Percentiles rank a stretch among this genome's conserved stretches.
Evolutionary conservation across 53 echinoderm and acorn worm genomes (phyloP).

Genomic region (Echinarachnius parma): DNA sequence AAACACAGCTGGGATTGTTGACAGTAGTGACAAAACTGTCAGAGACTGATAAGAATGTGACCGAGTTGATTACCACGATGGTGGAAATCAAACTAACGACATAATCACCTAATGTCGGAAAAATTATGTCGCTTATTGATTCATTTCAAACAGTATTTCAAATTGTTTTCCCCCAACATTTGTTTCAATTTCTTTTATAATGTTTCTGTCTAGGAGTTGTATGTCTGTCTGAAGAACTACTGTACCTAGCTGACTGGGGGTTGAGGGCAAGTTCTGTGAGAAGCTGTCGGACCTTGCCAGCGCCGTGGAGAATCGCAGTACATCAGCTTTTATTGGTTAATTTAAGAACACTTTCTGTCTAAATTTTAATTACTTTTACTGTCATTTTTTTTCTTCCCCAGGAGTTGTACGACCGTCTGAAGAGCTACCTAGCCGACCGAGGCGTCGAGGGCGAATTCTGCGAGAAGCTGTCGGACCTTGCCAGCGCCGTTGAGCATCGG

Average conservation of each 20-base stretch:
- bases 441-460: conserved; percentile 73
- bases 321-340: conserved; percentile 82
- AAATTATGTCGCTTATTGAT: no score
- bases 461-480: conserved; percentile 76
- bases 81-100: no score
- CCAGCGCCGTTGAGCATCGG: conserved; percentile 79
- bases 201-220: conserved; percentile 65
- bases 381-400: conserved; percentile 9
- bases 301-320: conserved; percentile 76
- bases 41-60: no score
- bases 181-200: no score
- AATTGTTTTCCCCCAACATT: no score
- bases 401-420: conserved; percentile 82
- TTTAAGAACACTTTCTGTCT: no score
- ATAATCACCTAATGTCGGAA: no score
- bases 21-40: no score
- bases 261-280: conserved; percentile 65
- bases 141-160: no score
- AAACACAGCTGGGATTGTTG: no score
- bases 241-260: conserved; percentile 75
- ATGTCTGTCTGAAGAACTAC: conserved; percentile 75
- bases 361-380: background rate
- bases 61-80: no score
- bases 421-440: conserved; percentile 73
- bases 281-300: conserved; percentile 82